Percentiles rank a stretch among this genome's conserved stretches.
phyloP scores from a whole-genome alignment of 2,113 vertebrate species.

The Aptenodytes forsteri region DNA sequence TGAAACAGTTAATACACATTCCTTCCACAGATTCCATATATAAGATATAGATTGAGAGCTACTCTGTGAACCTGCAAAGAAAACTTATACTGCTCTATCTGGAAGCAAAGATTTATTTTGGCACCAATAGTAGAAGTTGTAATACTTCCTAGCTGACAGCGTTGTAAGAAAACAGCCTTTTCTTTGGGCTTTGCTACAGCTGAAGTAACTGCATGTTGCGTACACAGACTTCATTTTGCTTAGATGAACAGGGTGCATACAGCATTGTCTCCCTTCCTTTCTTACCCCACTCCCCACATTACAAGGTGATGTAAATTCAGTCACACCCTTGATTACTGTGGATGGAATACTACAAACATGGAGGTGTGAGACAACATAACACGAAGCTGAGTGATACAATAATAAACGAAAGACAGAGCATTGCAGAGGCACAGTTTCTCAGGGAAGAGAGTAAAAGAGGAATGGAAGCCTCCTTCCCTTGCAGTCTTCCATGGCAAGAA shows the following conservation, averaged over 20 bases:
- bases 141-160: neutral
- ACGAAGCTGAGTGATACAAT: neutral
- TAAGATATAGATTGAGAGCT: neutral
- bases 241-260: neutral
- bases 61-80: neutral
- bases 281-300: rapidly evolving
- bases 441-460: neutral
- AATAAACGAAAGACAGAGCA: neutral
- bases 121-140: neutral
- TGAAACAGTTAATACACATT: neutral
- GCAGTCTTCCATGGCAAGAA: neutral
- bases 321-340: neutral
- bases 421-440: neutral
- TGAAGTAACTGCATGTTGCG: neutral
- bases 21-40: neutral
- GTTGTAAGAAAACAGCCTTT: neutral
- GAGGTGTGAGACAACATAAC: neutral
- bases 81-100: neutral
- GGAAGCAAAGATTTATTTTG: neutral
- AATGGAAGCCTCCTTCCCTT: neutral
- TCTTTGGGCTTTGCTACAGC: neutral
- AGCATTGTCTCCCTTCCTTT: neutral
- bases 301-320: neutral
- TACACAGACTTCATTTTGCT: neutral
- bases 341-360: neutral